These are phyloP conservation scores for Drosophila antonietae DNA, from an alignment of 2,888 invertebrate species.

Conservation along the genomic window DNA sequence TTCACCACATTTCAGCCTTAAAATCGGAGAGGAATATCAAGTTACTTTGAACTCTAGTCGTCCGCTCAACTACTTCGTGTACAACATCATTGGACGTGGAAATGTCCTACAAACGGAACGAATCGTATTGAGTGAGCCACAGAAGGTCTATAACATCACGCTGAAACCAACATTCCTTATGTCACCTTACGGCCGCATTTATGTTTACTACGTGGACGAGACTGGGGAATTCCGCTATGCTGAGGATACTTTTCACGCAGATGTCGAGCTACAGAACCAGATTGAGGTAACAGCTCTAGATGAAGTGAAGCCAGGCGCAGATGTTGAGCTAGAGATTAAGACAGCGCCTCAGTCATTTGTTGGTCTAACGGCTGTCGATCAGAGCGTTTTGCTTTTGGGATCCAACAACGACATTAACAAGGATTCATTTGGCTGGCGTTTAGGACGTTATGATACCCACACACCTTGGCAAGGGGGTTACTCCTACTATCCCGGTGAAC, in stretches of 20 bases:
- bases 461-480: conserved; percentile 83
- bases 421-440: conserved; percentile 87
- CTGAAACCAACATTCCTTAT: conserved; percentile 90
- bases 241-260: conserved; percentile 91
- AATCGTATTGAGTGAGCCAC: conserved; percentile 85
- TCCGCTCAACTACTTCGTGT: conserved; percentile 90
- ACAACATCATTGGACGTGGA: conserved; percentile 93
- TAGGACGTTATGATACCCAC: conserved; percentile 87
- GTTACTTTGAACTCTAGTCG: conserved; percentile 91
- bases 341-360: conserved; percentile 95
- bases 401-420: conserved; percentile 86
- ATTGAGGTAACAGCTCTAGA: conserved; percentile 89
- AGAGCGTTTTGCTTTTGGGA: conserved; percentile 90
- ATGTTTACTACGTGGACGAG: conserved; percentile 91
- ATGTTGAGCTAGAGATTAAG: conserved; percentile 91
- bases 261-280: conserved; percentile 88
- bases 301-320: conserved; percentile 91
- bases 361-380: conserved; percentile 94
- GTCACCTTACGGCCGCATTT: conserved; percentile 92
- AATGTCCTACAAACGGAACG: conserved; percentile 92
- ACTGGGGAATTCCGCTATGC: conserved; percentile 93
- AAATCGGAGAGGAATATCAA: conserved; percentile 89
- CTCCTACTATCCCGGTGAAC: conserved; percentile 80
- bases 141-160: conserved; percentile 87
- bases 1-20: conserved; percentile 83